Evolutionary conservation across 2,888 invertebrate genomes (phyloP), one percentile per base, ranked within the genome.

Genomic region (Pyrgus malvae): DNA sequence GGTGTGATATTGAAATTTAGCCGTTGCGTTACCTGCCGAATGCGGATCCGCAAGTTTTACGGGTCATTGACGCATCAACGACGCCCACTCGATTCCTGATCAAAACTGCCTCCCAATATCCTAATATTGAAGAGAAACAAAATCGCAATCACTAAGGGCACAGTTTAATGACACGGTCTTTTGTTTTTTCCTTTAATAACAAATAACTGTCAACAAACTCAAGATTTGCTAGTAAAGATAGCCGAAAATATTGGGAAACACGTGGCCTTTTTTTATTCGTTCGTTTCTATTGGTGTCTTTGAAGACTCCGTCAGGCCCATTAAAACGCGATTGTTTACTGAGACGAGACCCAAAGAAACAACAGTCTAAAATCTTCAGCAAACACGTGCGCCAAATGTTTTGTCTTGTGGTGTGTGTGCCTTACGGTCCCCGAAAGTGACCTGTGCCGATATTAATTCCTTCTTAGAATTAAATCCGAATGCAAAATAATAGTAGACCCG

Each of bases 61-160:
- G 80, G 89, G 89, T 90, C 89, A 84, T 89, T 89, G 89, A 89
- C 89, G 86, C 79, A 84, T 78, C 80, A 72, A 79, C 88, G 82
- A 79, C 88, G 82, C 88, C 88, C 78, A 89, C 88, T 76, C 76
- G 63, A 69, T 74, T 74, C 70, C 71, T 76, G 78, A 70, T 78
- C 74, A 78, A 83, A 85, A 64, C 57, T 57, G 57, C 59, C 63
- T 65, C 63, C 54, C 60, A 62, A 62, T 55, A 53, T 55, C 62
- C 65, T 60, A 66, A 67, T 37, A 35, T 23, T 27, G 31, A 38
- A 12, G 21, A 11, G 8, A 21, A 17, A 41, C 40, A 29, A 21
- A 29, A 45, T 14, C 31, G 31, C 21, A 44, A 37, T 37, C 17
- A 37, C 9, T 35, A 16, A 35, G 35, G 35, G 16, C 7, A 16